phyloP scores from a whole-genome alignment of 1,140 invertebrate genomes.

The Eurosta solidaginis region DNA sequence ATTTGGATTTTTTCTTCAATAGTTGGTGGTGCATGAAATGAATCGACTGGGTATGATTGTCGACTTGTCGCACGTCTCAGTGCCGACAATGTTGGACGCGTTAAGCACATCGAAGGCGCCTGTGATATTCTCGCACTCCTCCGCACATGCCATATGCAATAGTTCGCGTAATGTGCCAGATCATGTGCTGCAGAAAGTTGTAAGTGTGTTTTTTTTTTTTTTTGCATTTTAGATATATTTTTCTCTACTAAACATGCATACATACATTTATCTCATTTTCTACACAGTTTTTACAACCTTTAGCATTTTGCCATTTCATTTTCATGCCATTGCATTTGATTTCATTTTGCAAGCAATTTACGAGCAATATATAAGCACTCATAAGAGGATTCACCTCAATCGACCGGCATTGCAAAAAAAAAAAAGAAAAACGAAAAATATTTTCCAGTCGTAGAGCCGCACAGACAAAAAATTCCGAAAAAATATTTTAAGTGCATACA shows the following conservation, averaged over 20 bases:
- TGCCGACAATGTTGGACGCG: slow-evolving; percentile 78
- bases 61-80: slow-evolving; percentile 85
- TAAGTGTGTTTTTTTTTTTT: slow-evolving; percentile 62
- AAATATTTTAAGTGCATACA: not conserved
- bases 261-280: slow-evolving; percentile 30
- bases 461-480: not conserved
- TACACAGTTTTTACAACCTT: not conserved
- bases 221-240: not conserved
- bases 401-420: no score
- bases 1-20: slow-evolving; percentile 29
- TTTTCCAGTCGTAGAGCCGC: not conserved
- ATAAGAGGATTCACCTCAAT: not conserved
- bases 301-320: slow-evolving; percentile 27
- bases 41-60: slow-evolving; percentile 90
- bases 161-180: slow-evolving; percentile 85
- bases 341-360: slow-evolving; percentile 33
- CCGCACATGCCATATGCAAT: slow-evolving; percentile 81
- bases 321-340: slow-evolving; percentile 27
- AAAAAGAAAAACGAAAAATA: not conserved
- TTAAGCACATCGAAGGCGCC: slow-evolving; percentile 77
- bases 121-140: slow-evolving; percentile 89
- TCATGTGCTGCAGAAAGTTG: slow-evolving; percentile 77
- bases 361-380: not conserved
- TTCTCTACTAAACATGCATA: not conserved
- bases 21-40: slow-evolving; percentile 82